Conservation (phyloP, 2,113 vertebrate species). For the Steatornis caripensis region DNA sequence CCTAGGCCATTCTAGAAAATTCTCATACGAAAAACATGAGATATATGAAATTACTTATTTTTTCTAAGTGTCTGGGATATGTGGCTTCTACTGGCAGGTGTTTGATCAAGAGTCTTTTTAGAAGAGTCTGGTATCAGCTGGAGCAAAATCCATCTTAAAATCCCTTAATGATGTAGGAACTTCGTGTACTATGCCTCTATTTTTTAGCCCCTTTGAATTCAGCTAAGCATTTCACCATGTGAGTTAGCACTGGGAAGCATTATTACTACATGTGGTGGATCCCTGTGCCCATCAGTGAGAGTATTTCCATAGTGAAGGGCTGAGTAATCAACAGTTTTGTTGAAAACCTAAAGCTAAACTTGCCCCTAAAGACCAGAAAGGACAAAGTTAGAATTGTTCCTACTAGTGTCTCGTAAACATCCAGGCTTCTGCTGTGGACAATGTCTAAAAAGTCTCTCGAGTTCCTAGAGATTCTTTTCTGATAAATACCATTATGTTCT, state of each 20-base stretch:
- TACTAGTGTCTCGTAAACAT: neutral
- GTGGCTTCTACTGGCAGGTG: neutral
- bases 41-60: neutral
- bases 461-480: neutral
- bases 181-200: neutral
- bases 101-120: neutral
- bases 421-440: neutral
- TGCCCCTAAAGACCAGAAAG: neutral
- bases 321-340: neutral
- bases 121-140: neutral
- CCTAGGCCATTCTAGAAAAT: neutral
- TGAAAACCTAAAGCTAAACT: neutral
- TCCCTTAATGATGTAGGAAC: neutral
- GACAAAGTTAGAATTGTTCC: neutral
- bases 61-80: neutral
- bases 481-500: neutral
- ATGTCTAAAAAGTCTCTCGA: neutral
- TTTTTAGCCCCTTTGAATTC: neutral
- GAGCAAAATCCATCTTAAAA: neutral
- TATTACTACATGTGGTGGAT: neutral
- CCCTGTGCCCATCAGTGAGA: neutral
- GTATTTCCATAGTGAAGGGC: neutral
- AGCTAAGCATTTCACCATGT: neutral
- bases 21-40: neutral
- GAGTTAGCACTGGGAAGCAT: neutral